Evolutionary conservation across 2,797 vertebrate genomes (phyloP).

Genomic region (Pelodytes ibericus): DNA sequence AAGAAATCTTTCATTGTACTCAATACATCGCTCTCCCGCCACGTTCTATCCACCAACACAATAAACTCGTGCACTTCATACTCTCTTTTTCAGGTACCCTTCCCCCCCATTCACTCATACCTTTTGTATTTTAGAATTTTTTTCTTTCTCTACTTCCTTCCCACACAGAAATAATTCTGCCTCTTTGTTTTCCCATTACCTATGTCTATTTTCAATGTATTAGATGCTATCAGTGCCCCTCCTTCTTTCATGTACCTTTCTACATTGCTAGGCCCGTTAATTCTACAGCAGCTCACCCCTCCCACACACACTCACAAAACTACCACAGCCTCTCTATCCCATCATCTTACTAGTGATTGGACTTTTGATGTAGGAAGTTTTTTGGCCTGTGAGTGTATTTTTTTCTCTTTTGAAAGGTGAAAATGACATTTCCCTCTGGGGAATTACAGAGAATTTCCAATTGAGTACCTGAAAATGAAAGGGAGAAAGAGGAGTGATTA

Average conservation of each 20-base stretch:
- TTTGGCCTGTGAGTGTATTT: constrained; percentile 36
- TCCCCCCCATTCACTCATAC: background rate
- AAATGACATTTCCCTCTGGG: constrained; percentile 55
- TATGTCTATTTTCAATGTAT: constrained; percentile 1
- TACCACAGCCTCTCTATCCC: constrained; percentile 35
- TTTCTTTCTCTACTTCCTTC: background rate
- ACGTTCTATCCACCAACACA: background rate
- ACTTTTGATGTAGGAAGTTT: constrained; percentile 55
- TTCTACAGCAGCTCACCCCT: background rate
- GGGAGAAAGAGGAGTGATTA: constrained; percentile 55
- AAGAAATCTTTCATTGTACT: background rate
- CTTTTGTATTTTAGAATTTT: background rate
- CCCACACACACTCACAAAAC: constrained; percentile 13
- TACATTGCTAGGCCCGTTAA: background rate
- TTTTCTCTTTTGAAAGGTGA: constrained; percentile 52
- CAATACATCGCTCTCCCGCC: background rate
- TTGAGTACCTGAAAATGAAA: constrained; percentile 56
- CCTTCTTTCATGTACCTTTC: background rate
- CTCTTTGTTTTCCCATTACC: background rate
- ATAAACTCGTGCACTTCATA: background rate
- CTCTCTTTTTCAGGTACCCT: background rate
- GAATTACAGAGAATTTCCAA: constrained; percentile 54
- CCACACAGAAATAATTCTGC: constrained; percentile 7
- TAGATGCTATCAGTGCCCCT: background rate
- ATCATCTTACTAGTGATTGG: constrained; percentile 47